A percentile compares a stretch with the other conserved stretches of the same genome.
Evolutionary conservation across 2,113 vertebrate species (phyloP).

Genomic region (Festucalex cinctus): DNA sequence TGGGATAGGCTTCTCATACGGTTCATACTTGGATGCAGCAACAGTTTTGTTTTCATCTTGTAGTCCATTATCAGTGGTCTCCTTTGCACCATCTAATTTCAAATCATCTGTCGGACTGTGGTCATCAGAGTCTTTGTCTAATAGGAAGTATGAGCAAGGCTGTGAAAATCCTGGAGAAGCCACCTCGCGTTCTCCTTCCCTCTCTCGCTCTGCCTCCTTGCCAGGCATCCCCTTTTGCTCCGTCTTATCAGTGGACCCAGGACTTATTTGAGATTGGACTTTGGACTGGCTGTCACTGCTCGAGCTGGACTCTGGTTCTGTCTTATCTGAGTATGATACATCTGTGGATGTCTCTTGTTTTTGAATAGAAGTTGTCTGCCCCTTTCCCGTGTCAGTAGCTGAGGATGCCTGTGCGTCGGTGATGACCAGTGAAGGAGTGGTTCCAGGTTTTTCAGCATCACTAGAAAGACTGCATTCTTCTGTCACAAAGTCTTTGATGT

Average conservation of each 20-base stretch:
- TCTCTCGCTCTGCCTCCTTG: constrained; percentile 71
- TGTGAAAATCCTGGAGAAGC: constrained; percentile 67
- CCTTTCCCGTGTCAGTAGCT: constrained; percentile 20
- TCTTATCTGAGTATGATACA: constrained; percentile 3
- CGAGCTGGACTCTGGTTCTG: constrained; percentile 15
- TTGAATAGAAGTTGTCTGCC: constrained; percentile 19
- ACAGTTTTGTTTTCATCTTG: constrained; percentile 49
- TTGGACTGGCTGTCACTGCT: constrained; percentile 52
- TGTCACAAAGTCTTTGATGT: constrained; percentile 42
- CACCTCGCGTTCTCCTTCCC: constrained; percentile 69
- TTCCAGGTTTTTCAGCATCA: constrained; percentile 34
- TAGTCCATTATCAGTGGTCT: constrained; percentile 19
- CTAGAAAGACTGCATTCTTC: constrained; percentile 34
- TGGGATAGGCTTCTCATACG: constrained; percentile 69
- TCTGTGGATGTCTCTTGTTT: constrained; percentile 21
- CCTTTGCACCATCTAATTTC: constrained; percentile 24
- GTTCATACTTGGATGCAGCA: constrained; percentile 69
- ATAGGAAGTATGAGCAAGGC: constrained; percentile 57
- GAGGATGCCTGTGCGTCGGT: constrained; percentile 32
- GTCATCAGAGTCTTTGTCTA: constrained; percentile 54
- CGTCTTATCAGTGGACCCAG: constrained; percentile 6
- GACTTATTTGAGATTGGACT: constrained; percentile 14
- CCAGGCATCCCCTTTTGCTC: constrained; percentile 49
- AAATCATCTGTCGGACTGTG: background rate
- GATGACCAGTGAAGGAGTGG: constrained; percentile 21